These are phyloP conservation scores for Acrobasis consociella DNA, from an alignment of 2,888 invertebrate genomes.

Conservation along the genomic window DNA sequence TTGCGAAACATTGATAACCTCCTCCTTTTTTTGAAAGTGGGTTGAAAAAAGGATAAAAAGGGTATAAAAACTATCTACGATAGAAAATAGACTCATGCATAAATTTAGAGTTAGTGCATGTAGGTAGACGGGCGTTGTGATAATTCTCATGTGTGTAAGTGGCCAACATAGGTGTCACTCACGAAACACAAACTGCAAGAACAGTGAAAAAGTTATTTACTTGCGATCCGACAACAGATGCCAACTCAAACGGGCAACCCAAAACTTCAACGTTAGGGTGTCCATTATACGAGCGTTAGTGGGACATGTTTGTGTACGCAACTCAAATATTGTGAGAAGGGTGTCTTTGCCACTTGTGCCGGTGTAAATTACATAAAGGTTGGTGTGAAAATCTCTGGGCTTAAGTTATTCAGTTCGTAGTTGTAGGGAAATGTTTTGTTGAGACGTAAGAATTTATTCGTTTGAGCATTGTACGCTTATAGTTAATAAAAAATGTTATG, in stretches of 20 bases:
- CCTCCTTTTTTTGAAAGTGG: no score
- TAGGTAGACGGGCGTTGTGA: no score
- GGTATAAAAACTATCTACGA: no score
- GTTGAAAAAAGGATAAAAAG: no score
- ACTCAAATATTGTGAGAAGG: slow-evolving; percentile 28
- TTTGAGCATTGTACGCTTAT: no score
- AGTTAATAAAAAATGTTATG: no score
- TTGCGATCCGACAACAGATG: slow-evolving; percentile 2
- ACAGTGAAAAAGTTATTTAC: slow-evolving; percentile 1
- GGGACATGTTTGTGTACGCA: slow-evolving; percentile 26
- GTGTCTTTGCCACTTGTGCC: slow-evolving; percentile 12
- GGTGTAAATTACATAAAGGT: slow-evolving; percentile 11
- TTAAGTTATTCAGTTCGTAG: not conserved
- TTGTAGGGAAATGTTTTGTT: not conserved
- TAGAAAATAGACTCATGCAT: no score
- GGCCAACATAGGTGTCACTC: not conserved
- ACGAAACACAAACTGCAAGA: not conserved
- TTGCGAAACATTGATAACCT: no score
- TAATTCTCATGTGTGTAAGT: not conserved
- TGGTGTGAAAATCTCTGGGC: not conserved
- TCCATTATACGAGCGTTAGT: slow-evolving; percentile 40
- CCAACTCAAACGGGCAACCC: slow-evolving; percentile 12
- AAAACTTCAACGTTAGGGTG: slow-evolving; percentile 23
- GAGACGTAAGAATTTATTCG: no score
- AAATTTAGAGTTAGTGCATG: not conserved